phyloP scores from a whole-genome alignment of 2,113 vertebrate genomes.

The Leptobrachium ailaonicum region DNA sequence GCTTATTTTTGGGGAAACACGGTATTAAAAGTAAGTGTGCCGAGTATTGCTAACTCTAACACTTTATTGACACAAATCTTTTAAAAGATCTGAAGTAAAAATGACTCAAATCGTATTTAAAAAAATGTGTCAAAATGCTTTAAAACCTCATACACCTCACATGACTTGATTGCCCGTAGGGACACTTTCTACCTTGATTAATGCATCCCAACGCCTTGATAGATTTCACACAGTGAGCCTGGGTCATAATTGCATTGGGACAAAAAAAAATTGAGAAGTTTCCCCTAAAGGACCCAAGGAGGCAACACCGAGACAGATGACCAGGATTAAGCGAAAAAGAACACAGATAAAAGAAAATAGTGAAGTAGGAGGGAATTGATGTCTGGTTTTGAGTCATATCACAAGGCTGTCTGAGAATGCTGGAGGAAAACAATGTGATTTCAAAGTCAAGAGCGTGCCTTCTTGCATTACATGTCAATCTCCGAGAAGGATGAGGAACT shows the following conservation, averaged over 20 bases:
- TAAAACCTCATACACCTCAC: slow-evolving; percentile 1
- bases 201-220: slow-evolving; percentile 4
- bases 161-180: neutral
- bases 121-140: neutral
- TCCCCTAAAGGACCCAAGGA: neutral
- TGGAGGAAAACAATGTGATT: neutral
- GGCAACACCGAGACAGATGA: slow-evolving; percentile 7
- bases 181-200: neutral
- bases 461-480: slow-evolving; percentile 4
- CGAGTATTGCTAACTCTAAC: no score
- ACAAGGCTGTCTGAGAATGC: slow-evolving; percentile 8
- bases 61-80: no score
- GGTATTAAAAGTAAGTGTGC: no score
- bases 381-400: slow-evolving; percentile 10
- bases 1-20: no score
- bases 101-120: neutral
- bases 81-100: neutral
- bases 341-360: neutral
- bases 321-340: neutral
- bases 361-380: neutral
- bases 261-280: slow-evolving; percentile 5
- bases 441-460: slow-evolving; percentile 13
- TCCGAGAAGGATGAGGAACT: neutral
- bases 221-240: slow-evolving; percentile 11
- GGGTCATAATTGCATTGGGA: slow-evolving; percentile 19